Conservation (phyloP, 2,888 invertebrate genomes). For the Nomada ruficornis region DNA sequence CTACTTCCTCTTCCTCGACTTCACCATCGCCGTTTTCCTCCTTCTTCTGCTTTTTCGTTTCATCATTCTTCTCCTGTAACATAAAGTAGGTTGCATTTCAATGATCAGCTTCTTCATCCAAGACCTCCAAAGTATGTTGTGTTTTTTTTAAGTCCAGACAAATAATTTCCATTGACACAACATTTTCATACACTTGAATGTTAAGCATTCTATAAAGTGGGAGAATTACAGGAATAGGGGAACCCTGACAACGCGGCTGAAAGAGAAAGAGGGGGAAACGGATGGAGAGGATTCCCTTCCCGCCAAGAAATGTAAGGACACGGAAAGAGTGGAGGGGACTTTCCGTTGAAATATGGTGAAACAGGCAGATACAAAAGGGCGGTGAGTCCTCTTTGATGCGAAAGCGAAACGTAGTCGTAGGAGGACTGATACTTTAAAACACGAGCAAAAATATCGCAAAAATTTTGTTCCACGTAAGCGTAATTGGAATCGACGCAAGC, state of each 20-base stretch:
- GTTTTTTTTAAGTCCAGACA: neutral
- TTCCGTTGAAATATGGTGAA: constrained; percentile 62
- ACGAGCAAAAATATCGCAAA: neutral
- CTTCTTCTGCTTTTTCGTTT: constrained; percentile 92
- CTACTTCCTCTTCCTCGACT: constrained; percentile 87
- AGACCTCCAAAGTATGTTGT: neutral
- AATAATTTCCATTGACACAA: neutral
- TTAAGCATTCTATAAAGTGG: constrained; percentile 35
- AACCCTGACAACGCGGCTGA: constrained; percentile 24
- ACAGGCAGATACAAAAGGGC: constrained; percentile 57
- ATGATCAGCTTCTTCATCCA: neutral
- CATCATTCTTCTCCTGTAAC: constrained; percentile 89
- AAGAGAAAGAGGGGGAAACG: constrained; percentile 46
- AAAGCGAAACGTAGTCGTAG: constrained; percentile 15
- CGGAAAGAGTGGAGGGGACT: constrained; percentile 50
- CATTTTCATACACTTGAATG: neutral
- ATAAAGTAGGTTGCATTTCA: neutral
- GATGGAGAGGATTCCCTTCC: constrained; percentile 62
- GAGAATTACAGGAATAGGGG: constrained; percentile 23
- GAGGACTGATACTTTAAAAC: neutral
- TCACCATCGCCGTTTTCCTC: constrained; percentile 90
- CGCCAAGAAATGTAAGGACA: constrained; percentile 64
- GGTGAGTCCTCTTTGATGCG: neutral
- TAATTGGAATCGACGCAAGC: constrained; percentile 9
- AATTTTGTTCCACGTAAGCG: neutral